Conservation (phyloP, 2,888 invertebrate genomes). For the Tinea pellionella region DNA sequence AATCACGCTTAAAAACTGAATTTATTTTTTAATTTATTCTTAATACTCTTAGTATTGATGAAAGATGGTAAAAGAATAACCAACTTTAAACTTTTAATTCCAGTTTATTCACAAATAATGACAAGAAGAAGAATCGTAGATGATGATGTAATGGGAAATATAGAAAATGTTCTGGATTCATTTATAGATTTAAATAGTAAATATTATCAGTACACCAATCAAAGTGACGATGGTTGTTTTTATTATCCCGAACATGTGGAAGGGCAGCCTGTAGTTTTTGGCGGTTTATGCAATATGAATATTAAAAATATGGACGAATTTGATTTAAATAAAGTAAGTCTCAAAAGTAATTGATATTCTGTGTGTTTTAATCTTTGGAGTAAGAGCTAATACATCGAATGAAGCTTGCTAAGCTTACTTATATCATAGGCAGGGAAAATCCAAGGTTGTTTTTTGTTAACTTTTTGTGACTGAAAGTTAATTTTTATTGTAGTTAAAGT, state of each 20-base stretch:
- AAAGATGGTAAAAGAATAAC: too few species aligned
- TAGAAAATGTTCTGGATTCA: conserved; percentile 29
- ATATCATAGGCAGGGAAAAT: too few species aligned
- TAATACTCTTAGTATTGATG: too few species aligned
- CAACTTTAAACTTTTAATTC: background rate
- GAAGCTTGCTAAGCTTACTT: too few species aligned
- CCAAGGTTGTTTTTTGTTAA: too few species aligned
- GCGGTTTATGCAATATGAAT: conserved; percentile 32
- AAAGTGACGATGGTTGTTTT: conserved; percentile 34
- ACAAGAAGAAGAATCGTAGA: conserved; percentile 34
- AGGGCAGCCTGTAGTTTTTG: conserved; percentile 29
- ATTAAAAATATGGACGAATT: conserved; percentile 25
- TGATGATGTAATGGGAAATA: conserved; percentile 21
- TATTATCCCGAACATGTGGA: conserved; percentile 29
- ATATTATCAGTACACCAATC: conserved; percentile 29
- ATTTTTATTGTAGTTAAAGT: too few species aligned
- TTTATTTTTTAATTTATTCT: too few species aligned
- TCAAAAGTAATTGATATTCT: background rate
- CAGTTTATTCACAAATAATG: conserved; percentile 23
- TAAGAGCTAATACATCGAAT: too few species aligned
- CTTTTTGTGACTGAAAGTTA: too few species aligned
- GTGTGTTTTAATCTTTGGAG: too few species aligned
- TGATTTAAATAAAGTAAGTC: conserved; percentile 10
- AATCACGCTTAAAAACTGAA: too few species aligned
- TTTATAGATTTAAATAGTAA: conserved; percentile 29